These are phyloP conservation scores for Morpho helenor DNA, from an alignment of 2,888 invertebrate species.

Conservation along the genomic window DNA sequence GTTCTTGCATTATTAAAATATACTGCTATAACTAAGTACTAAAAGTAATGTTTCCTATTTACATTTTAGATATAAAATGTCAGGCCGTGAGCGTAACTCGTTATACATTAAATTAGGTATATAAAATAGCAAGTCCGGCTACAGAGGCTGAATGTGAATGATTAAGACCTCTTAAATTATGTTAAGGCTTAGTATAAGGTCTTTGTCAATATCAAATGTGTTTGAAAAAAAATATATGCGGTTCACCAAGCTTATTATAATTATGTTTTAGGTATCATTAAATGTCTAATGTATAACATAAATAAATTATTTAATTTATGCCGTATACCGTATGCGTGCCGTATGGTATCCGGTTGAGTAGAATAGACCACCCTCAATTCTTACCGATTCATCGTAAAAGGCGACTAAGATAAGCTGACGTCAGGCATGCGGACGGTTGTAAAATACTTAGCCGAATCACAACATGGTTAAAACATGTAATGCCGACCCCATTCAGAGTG, in stretches of 20 bases:
- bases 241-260: background rate
- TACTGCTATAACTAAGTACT: background rate
- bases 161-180: constrained; percentile 8
- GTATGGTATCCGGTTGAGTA: no score
- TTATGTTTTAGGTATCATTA: no score
- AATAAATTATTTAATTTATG: no score
- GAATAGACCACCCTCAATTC: no score
- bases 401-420: no score
- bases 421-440: no score
- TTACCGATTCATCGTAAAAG: no score
- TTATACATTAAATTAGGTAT: constrained; percentile 1
- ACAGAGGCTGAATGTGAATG: constrained; percentile 7
- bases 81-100: background rate
- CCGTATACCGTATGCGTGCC: no score
- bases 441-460: no score
- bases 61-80: constrained; percentile 2
- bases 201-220: constrained; percentile 12
- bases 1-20: background rate
- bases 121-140: constrained; percentile 12
- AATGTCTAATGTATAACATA: no score
- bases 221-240: background rate
- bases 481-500: no score
- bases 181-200: constrained; percentile 13
- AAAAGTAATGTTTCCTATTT: constrained; percentile 1
- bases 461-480: no score